Evolutionary conservation across 1,140 invertebrate genomes (phyloP).

Genomic region (Neodiprion lecontei): DNA sequence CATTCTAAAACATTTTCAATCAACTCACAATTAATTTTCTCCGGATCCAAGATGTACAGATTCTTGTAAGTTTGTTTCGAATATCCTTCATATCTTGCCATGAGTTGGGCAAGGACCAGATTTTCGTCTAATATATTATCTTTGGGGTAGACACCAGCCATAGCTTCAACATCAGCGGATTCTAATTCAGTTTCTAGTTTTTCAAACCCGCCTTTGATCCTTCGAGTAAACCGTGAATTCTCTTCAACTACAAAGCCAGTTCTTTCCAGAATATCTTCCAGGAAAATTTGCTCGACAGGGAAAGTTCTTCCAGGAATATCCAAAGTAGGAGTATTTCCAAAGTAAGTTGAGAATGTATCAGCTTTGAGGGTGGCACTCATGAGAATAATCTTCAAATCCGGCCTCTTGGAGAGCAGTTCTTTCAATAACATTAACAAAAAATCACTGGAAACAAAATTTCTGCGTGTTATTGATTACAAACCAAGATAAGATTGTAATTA

Average conservation of each 20-base stretch:
- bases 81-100: slow-evolving; percentile 67
- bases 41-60: slow-evolving; percentile 79
- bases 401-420: slow-evolving; percentile 71
- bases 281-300: slow-evolving; percentile 80
- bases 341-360: slow-evolving; percentile 80
- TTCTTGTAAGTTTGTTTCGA: slow-evolving; percentile 73
- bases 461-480: slow-evolving; percentile 33
- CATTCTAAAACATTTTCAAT: slow-evolving; percentile 74
- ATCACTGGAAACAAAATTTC: slow-evolving; percentile 66
- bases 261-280: slow-evolving; percentile 78
- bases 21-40: slow-evolving; percentile 81
- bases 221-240: slow-evolving; percentile 71
- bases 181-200: slow-evolving; percentile 67
- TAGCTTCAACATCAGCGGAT: slow-evolving; percentile 65
- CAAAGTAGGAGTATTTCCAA: slow-evolving; percentile 72
- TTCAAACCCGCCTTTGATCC: slow-evolving; percentile 65
- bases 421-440: slow-evolving; percentile 83
- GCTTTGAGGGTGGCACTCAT: slow-evolving; percentile 91
- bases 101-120: slow-evolving; percentile 69
- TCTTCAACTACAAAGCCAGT: slow-evolving; percentile 76
- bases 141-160: slow-evolving; percentile 61
- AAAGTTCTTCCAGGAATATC: slow-evolving; percentile 82
- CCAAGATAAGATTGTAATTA: neutral
- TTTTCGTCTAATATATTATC: slow-evolving; percentile 72
- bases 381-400: slow-evolving; percentile 80